Evolutionary conservation across 2,888 invertebrate species (phyloP).

Genomic region (Lepeophtheirus nordmannii): DNA sequence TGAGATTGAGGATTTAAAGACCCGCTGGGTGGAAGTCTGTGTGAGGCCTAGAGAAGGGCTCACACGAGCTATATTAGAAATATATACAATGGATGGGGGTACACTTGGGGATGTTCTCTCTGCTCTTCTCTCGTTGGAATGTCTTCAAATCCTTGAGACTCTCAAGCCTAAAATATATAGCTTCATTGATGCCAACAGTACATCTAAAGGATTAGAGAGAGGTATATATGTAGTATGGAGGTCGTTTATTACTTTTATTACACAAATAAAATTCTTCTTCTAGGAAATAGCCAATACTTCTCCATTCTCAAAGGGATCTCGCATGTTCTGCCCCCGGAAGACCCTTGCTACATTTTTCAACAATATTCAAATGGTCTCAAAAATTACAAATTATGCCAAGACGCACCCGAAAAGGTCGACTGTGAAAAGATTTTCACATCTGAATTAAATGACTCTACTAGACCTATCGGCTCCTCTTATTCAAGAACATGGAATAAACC

Average conservation of each 20-base stretch:
- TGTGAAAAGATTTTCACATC: too few species aligned
- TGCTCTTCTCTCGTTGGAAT: constrained; percentile 14
- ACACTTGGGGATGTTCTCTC: constrained; percentile 12
- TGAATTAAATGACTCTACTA: too few species aligned
- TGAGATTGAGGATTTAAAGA: constrained; percentile 11
- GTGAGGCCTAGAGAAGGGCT: constrained; percentile 21
- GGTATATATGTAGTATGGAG: background rate
- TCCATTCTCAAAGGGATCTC: background rate
- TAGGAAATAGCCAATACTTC: background rate
- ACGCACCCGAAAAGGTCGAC: too few species aligned
- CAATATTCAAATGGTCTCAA: background rate
- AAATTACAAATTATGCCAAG: background rate
- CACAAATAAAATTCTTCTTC: background rate
- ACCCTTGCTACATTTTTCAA: background rate
- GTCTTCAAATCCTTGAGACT: background rate
- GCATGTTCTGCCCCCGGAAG: background rate
- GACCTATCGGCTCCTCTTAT: too few species aligned
- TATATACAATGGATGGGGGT: constrained; percentile 18
- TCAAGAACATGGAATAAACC: too few species aligned
- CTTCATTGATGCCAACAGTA: background rate
- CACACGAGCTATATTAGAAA: constrained; percentile 15
- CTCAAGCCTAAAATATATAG: background rate
- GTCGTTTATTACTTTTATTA: too few species aligned
- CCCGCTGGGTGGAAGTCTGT: constrained; percentile 12
- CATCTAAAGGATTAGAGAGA: too few species aligned